A percentile compares a stretch with the other conserved stretches of the same genome.
Conservation (phyloP, 2,113 vertebrate species). For the Microtus richardsoni region DNA sequence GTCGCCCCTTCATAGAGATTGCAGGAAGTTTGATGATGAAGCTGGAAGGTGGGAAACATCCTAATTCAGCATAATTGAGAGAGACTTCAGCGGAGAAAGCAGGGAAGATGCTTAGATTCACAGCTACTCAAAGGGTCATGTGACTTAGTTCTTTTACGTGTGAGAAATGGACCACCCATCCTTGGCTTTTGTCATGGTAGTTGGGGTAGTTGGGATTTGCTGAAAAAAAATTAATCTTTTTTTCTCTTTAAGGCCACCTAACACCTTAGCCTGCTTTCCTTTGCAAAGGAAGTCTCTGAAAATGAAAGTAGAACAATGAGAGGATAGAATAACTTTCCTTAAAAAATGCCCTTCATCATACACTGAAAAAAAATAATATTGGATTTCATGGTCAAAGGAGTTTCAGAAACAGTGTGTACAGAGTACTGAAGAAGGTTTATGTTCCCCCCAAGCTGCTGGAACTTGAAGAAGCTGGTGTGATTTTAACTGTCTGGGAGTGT, state of each 20-base stretch:
- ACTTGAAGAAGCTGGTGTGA: neutral
- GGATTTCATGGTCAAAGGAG: neutral
- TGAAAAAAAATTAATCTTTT: neutral
- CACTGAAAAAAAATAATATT: neutral
- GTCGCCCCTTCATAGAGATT: constrained; percentile 3
- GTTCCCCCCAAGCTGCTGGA: neutral
- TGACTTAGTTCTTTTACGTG: neutral
- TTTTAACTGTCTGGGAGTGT: neutral
- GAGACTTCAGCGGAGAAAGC: neutral
- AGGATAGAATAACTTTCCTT: neutral
- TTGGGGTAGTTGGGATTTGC: neutral
- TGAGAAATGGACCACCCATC: neutral
- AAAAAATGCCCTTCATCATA: neutral
- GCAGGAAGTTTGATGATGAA: neutral
- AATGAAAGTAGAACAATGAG: neutral
- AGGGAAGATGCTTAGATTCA: constrained; percentile 28
- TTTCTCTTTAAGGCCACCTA: neutral
- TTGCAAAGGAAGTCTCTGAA: constrained; percentile 33
- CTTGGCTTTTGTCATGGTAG: neutral
- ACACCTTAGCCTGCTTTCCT: neutral
- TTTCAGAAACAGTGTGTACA: neutral
- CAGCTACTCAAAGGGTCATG: neutral
- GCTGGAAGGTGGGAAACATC: neutral
- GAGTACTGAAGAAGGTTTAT: neutral
- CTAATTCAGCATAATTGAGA: constrained; percentile 32